Percentiles rank a stretch among this genome's conserved stretches.
Conservation (phyloP, 2,888 invertebrate species). For the Mesoligia furuncula region DNA sequence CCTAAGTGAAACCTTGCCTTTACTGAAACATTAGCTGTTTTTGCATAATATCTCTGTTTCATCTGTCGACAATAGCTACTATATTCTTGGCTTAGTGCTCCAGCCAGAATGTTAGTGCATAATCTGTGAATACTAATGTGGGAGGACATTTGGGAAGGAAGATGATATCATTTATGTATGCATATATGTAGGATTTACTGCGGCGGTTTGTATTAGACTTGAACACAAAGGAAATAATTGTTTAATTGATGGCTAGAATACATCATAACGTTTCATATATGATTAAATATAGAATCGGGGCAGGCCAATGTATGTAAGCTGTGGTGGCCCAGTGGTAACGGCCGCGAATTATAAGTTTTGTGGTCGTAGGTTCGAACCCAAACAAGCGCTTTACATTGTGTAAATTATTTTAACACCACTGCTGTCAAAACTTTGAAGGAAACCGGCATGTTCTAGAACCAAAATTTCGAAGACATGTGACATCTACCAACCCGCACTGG, state of each 20-base stretch:
- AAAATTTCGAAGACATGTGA: not conserved
- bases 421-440: no score
- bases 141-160: conserved; percentile 24
- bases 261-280: no score
- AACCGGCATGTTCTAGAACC: no score
- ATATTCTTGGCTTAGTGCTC: not conserved
- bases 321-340: no score
- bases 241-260: no score
- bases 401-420: no score
- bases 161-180: not conserved
- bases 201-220: not conserved
- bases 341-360: no score
- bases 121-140: conserved; percentile 31
- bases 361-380: no score
- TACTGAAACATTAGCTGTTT: not conserved
- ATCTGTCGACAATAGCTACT: not conserved
- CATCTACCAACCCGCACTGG: not conserved
- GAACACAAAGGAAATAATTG: not conserved
- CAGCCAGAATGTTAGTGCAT: conserved; percentile 11
- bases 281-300: no score
- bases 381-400: no score
- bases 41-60: not conserved
- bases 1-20: no score
- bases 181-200: not conserved
- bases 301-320: no score